A percentile compares a stretch with the other conserved stretches of the same genome.
Conservation (phyloP, 2,888 invertebrate genomes). For the Idaea aversata region DNA sequence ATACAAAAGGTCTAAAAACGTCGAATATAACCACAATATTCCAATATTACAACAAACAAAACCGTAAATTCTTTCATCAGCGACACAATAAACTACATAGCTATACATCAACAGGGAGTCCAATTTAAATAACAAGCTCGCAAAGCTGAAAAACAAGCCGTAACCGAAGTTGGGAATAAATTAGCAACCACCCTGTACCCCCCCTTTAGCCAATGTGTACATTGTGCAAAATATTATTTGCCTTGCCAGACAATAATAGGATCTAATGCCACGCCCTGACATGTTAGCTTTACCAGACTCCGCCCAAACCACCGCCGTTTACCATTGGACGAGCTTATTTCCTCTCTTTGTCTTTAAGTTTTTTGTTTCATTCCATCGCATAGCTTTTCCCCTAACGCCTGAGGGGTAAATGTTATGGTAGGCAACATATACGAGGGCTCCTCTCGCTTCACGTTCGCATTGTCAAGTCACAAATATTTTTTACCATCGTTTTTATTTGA, state of each 20-base stretch:
- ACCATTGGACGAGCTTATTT: constrained; percentile 54
- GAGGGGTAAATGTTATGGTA: constrained; percentile 81
- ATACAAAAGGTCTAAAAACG: constrained; percentile 11
- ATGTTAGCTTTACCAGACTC: constrained; percentile 75
- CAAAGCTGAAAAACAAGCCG: constrained; percentile 80
- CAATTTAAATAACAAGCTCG: constrained; percentile 80
- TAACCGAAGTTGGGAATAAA: constrained; percentile 80
- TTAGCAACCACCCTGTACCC: constrained; percentile 70
- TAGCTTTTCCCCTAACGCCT: constrained; percentile 77
- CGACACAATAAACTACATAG: constrained; percentile 67
- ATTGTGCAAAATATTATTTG: constrained; percentile 87
- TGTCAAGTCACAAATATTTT: constrained; percentile 71
- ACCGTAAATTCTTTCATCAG: constrained; percentile 71
- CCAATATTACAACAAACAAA: constrained; percentile 40
- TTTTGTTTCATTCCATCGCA: constrained; percentile 48
- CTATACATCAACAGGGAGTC: constrained; percentile 66
- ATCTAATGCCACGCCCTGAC: constrained; percentile 79
- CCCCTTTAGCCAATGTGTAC: constrained; percentile 82
- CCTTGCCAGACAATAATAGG: constrained; percentile 83
- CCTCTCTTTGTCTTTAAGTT: constrained; percentile 42
- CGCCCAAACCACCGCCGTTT: constrained; percentile 49
- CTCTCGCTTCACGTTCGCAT: constrained; percentile 53
- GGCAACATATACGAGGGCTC: constrained; percentile 78
- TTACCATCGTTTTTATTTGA: constrained; percentile 71
- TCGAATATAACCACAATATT: constrained; percentile 26